Percentiles rank a stretch among this genome's conserved stretches.
Conservation (phyloP, 1,140 invertebrate species). For the Panagrolaimus sp. region DNA sequence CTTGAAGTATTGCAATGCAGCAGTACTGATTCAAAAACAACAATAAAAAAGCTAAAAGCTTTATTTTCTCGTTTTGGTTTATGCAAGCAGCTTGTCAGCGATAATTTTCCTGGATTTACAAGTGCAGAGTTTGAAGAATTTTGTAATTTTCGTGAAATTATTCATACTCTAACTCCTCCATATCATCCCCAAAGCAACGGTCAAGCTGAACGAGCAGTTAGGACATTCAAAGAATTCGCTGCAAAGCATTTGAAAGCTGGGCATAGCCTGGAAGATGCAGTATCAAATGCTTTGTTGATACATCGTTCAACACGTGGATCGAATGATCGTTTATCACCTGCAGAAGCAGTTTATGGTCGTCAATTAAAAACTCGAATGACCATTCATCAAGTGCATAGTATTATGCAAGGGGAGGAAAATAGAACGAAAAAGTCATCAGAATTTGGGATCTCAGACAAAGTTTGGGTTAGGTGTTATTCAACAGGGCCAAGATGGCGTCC, state of each 20-base stretch:
- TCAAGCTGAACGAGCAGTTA: slow-evolving; percentile 20
- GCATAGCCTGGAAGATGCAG: not conserved
- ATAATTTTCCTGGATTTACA: slow-evolving; percentile 28
- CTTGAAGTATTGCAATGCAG: slow-evolving; percentile 50
- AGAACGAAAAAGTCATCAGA: no score
- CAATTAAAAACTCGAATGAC: no score
- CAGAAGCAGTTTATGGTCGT: no score
- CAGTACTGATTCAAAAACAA: not conserved
- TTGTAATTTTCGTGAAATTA: slow-evolving; percentile 17
- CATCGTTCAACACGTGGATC: no score
- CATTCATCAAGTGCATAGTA: no score
- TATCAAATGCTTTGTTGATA: no score
- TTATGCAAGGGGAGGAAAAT: no score
- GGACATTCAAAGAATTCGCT: slow-evolving; percentile 21
- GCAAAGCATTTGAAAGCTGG: not conserved
- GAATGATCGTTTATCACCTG: no score
- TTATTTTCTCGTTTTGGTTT: slow-evolving; percentile 24
- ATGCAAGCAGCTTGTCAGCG: slow-evolving; percentile 13
- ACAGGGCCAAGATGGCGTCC: no score
- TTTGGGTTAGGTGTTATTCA: no score
- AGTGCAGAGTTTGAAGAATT: slow-evolving; percentile 11
- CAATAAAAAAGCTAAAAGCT: slow-evolving; percentile 1
- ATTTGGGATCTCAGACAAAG: no score
- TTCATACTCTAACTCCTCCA: slow-evolving; percentile 11
- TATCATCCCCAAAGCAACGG: slow-evolving; percentile 26